A percentile compares a stretch with the other conserved stretches of the same genome.
Evolutionary conservation across 2,797 vertebrate genomes (phyloP).

Genomic region (Clamator glandarius): DNA sequence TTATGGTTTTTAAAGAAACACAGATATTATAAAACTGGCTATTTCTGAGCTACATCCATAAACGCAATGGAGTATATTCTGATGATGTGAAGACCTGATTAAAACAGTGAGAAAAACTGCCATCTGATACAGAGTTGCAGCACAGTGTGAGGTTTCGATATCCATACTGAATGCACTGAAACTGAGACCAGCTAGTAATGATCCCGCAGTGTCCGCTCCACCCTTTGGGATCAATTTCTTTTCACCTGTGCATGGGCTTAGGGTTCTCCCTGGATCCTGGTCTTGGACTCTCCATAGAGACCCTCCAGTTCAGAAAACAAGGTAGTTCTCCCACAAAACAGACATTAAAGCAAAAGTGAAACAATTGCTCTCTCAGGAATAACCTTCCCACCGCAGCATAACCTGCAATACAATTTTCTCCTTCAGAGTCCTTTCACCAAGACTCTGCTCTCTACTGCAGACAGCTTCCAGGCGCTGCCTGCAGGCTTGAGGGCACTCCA

Average conservation of each 20-base stretch:
- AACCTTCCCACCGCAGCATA: not conserved
- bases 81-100: not conserved
- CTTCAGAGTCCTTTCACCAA: not conserved
- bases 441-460: not conserved
- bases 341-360: not conserved
- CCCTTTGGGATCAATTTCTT: rapidly evolving
- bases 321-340: not conserved
- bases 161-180: not conserved
- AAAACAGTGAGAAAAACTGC: not conserved
- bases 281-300: not conserved
- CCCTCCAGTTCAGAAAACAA: not conserved
- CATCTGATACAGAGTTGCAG: not conserved
- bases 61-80: not conserved
- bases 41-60: not conserved
- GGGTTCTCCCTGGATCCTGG: not conserved
- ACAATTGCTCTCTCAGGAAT: not conserved
- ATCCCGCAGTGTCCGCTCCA: not conserved
- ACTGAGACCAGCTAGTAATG: not conserved
- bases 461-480: not conserved
- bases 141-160: not conserved
- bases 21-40: not conserved
- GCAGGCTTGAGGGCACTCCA: not conserved
- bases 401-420: not conserved
- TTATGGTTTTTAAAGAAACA: not conserved
- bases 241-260: not conserved